Conservation (phyloP, 2,797 vertebrate species). For the Pteronotus mesoamericanus region DNA sequence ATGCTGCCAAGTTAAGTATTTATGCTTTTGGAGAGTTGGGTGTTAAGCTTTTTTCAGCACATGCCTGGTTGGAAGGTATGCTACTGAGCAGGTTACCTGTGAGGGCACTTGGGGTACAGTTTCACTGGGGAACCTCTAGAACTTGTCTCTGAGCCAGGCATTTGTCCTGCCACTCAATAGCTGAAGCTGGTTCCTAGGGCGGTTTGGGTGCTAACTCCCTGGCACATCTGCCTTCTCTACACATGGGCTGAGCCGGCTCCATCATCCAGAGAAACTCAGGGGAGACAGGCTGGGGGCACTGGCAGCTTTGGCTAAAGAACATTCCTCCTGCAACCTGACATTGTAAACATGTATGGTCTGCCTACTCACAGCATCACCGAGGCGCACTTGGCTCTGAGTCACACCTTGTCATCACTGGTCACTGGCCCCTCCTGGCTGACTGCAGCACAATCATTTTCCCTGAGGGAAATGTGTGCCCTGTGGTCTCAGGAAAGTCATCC, state of each 20-base stretch:
- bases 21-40: neutral
- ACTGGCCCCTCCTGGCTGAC: neutral
- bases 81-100: neutral
- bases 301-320: fast-evolving
- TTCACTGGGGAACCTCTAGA: neutral
- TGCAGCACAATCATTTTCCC: neutral
- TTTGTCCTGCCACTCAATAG: neutral
- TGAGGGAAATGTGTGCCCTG: neutral
- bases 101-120: too few relatives aligned
- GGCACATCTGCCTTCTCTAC: neutral
- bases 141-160: neutral
- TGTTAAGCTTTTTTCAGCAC: neutral
- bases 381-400: neutral
- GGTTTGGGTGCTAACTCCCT: fast-evolving
- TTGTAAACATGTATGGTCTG: fast-evolving
- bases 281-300: fast-evolving
- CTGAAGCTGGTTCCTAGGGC: neutral
- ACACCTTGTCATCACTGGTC: fast-evolving
- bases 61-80: fast-evolving
- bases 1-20: fast-evolving
- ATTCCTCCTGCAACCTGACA: fast-evolving
- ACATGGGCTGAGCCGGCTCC: fast-evolving
- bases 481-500: neutral
- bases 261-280: neutral
- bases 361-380: fast-evolving